These are phyloP conservation scores for Microcebus murinus DNA, from an alignment of 2,113 vertebrate genomes.

Conservation along the genomic window DNA sequence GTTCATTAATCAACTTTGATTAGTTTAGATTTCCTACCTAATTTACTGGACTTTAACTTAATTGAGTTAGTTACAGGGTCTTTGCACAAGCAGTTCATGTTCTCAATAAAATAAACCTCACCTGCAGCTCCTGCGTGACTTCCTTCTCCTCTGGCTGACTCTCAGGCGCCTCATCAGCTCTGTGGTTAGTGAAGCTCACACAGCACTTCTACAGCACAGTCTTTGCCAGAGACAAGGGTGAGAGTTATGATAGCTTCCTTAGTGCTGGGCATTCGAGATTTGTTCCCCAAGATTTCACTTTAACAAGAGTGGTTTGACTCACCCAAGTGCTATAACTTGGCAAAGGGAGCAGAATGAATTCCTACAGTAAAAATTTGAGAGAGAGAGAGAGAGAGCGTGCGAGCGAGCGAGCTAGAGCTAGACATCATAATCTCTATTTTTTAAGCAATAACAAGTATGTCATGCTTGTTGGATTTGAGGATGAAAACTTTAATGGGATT, in stretches of 20 bases:
- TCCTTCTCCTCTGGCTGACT: background rate
- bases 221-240: background rate
- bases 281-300: background rate
- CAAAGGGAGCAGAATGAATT: background rate
- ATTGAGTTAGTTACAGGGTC: background rate
- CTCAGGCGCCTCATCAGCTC: background rate
- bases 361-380: background rate
- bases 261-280: slow-evolving; percentile 12
- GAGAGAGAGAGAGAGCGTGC: too few relatives aligned
- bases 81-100: background rate
- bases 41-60: background rate
- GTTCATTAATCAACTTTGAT: background rate
- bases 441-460: background rate
- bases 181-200: background rate
- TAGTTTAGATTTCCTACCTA: background rate
- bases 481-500: background rate
- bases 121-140: background rate
- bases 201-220: background rate
- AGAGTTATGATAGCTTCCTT: background rate
- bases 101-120: background rate
- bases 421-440: background rate
- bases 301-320: background rate
- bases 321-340: background rate
- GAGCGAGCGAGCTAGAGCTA: background rate
- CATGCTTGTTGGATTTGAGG: background rate